phyloP scores from a whole-genome alignment of 2,888 invertebrate genomes.

The Agonopterix arenella region DNA sequence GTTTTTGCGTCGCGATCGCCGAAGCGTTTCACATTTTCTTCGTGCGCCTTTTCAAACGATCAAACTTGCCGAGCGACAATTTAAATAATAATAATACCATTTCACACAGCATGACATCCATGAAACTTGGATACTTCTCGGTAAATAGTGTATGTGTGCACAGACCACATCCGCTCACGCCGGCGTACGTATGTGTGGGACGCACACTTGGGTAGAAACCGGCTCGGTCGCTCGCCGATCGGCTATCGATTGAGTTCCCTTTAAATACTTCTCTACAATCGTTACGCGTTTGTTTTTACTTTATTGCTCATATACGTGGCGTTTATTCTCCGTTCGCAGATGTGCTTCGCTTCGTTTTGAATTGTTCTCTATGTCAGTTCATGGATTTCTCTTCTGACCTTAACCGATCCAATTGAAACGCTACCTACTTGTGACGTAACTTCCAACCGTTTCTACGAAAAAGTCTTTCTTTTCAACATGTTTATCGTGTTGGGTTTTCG shows the following conservation, averaged over 20 bases:
- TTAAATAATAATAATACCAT: background rate
- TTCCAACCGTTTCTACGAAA: too few relatives aligned
- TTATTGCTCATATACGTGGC: constrained; percentile 2
- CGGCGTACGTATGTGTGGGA: constrained; percentile 5
- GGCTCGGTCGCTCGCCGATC: constrained; percentile 43
- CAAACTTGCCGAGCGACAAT: background rate
- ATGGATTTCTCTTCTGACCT: too few relatives aligned
- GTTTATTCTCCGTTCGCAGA: too few relatives aligned
- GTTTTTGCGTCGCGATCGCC: constrained; percentile 9
- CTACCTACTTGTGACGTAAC: too few relatives aligned
- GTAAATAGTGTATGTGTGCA: constrained; percentile 22
- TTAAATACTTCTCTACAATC: constrained; percentile 40
- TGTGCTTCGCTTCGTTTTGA: too few relatives aligned
- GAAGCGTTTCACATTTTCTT: constrained; percentile 6
- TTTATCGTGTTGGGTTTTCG: too few relatives aligned
- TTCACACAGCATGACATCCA: constrained; percentile 9
- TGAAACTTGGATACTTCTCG: constrained; percentile 14
- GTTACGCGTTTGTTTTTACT: constrained; percentile 18
- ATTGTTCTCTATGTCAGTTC: too few relatives aligned
- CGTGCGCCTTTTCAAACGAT: constrained; percentile 16
- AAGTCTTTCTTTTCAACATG: too few relatives aligned
- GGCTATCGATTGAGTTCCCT: constrained; percentile 54
- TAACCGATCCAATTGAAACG: too few relatives aligned
- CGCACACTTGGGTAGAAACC: constrained; percentile 27
- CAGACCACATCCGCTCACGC: constrained; percentile 48